Evolutionary conservation across 2,113 vertebrate genomes (phyloP).

Genomic region (Alexandromys fortis): DNA sequence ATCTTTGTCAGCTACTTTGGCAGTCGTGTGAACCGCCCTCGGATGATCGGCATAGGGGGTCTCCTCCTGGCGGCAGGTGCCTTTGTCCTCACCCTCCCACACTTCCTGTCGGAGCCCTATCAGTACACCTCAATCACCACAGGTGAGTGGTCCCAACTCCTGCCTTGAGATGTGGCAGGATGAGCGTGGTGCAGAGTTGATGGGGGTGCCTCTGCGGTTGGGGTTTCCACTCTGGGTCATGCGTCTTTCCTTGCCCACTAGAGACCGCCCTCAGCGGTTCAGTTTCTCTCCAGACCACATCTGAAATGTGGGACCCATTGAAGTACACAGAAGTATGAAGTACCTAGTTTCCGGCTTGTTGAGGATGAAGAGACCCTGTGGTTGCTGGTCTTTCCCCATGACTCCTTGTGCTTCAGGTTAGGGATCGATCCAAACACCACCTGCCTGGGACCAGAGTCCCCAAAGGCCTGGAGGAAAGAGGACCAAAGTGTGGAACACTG

Average conservation of each 20-base stretch:
- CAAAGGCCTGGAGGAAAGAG: not conserved
- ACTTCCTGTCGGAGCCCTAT: constrained; percentile 93
- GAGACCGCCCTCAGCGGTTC: not conserved
- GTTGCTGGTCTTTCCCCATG: not conserved
- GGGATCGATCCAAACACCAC: not conserved
- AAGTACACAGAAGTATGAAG: not conserved
- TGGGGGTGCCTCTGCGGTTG: not conserved
- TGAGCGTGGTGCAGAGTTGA: not conserved
- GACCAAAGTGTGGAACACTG: not conserved
- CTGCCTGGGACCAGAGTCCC: not conserved
- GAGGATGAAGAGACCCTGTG: not conserved
- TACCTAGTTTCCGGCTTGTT: not conserved
- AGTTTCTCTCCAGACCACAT: not conserved
- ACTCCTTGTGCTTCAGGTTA: not conserved
- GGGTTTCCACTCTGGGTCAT: not conserved
- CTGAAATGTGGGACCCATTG: not conserved
- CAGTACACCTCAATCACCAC: constrained; percentile 72
- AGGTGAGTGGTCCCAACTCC: constrained; percentile 73
- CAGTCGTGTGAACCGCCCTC: constrained; percentile 93
- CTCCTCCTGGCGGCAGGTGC: constrained; percentile 93
- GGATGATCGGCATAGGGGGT: constrained; percentile 92
- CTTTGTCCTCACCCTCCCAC: constrained; percentile 94
- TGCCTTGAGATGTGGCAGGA: not conserved
- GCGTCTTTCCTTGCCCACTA: not conserved
- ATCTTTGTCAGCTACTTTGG: constrained; percentile 98